These are phyloP conservation scores for Sturmia bella DNA, from an alignment of 2,888 invertebrate species.

Conservation along the genomic window DNA sequence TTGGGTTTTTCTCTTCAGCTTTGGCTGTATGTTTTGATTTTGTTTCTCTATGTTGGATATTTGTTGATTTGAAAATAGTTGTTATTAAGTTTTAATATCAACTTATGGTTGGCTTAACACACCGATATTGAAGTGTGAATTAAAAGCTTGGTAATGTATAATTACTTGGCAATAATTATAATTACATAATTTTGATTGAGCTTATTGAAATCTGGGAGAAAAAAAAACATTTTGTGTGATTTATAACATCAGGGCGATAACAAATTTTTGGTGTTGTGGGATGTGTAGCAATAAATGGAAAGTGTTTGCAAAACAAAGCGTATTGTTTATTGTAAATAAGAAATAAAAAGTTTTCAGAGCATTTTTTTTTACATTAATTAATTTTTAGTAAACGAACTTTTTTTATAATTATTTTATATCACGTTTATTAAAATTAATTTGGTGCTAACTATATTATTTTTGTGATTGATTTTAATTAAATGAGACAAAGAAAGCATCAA, in stretches of 20 bases:
- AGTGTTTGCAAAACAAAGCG: too few species aligned
- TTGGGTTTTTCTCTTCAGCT: neutral
- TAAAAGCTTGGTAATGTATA: conserved; percentile 36
- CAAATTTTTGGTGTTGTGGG: too few species aligned
- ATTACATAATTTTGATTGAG: conserved; percentile 17
- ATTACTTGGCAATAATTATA: conserved; percentile 42
- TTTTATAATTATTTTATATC: too few species aligned
- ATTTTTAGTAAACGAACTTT: too few species aligned
- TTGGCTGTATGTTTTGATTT: neutral
- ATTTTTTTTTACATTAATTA: too few species aligned
- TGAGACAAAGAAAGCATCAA: too few species aligned
- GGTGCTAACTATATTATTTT: too few species aligned
- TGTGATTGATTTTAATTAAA: too few species aligned
- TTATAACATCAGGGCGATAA: neutral
- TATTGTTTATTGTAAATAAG: too few species aligned
- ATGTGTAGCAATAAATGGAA: too few species aligned
- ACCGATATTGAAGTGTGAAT: conserved; percentile 52
- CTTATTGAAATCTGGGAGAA: conserved; percentile 4
- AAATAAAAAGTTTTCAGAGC: too few species aligned
- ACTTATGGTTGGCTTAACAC: conserved; percentile 28
- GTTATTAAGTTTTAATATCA: conserved; percentile 34
- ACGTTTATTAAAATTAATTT: too few species aligned
- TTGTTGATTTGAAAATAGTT: conserved; percentile 40
- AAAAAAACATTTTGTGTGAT: neutral
- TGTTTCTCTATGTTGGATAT: conserved; percentile 5